Percentiles rank a stretch among this genome's conserved stretches.
These are phyloP conservation scores for Alectura lathami DNA, from an alignment of 2,113 vertebrate species.

Conservation along the genomic window DNA sequence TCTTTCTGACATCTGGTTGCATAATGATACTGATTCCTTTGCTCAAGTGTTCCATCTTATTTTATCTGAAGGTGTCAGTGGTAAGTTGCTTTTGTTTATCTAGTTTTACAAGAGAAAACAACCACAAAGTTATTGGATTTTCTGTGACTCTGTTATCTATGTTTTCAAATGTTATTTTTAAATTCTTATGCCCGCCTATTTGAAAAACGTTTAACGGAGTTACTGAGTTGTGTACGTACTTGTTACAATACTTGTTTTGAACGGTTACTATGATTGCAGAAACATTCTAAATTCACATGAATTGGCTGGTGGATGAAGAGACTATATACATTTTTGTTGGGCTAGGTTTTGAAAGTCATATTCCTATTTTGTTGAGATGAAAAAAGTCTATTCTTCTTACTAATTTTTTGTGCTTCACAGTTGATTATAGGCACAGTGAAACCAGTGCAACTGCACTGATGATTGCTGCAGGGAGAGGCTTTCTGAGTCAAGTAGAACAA, in stretches of 20 bases:
- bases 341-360: neutral
- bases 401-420: slow-evolving; percentile 63
- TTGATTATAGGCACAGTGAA: slow-evolving; percentile 93
- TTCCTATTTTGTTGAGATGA: neutral
- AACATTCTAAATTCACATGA: neutral
- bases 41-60: slow-evolving; percentile 92
- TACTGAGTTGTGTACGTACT: neutral
- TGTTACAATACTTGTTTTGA: neutral
- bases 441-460: slow-evolving; percentile 89
- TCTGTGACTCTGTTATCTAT: neutral
- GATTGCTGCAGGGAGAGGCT: slow-evolving; percentile 89
- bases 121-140: neutral
- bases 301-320: neutral
- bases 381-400: neutral
- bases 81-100: slow-evolving; percentile 72
- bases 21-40: slow-evolving; percentile 86
- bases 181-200: neutral
- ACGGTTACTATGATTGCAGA: neutral
- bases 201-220: neutral
- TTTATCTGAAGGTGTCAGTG: slow-evolving; percentile 88
- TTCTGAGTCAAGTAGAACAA: slow-evolving; percentile 88
- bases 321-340: neutral
- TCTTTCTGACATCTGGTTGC: slow-evolving; percentile 89
- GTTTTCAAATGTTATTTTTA: neutral
- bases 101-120: accelerated